phyloP scores from a whole-genome alignment of 1,140 invertebrate genomes.

The Formica selysi region DNA sequence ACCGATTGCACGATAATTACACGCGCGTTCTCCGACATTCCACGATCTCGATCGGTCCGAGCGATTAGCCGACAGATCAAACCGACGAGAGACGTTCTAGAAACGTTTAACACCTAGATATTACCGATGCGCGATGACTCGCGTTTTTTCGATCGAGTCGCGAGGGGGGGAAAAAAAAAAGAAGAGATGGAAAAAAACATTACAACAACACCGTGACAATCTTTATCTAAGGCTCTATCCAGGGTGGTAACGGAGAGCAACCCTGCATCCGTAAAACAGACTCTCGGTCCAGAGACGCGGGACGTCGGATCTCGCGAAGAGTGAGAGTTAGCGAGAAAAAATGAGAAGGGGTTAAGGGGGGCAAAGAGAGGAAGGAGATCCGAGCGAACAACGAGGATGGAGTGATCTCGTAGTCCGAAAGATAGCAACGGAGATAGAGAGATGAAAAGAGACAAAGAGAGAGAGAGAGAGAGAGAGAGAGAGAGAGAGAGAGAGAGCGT shows the following conservation, averaged over 20 bases:
- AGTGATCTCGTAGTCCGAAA: conserved; percentile 61
- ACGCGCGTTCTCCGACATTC: conserved; percentile 29
- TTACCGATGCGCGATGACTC: not conserved
- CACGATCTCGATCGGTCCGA: conserved; percentile 36
- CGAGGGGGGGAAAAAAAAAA: not conserved
- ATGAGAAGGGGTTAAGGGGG: not conserved
- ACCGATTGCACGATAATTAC: conserved; percentile 55
- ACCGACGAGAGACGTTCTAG: not conserved
- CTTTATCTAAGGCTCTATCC: conserved; percentile 25
- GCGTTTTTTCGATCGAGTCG: not conserved
- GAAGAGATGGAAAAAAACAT: not conserved
- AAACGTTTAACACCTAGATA: not conserved
- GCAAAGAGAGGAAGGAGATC: conserved; percentile 5
- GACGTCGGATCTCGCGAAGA: conserved; percentile 1
- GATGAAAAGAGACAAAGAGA: conserved; percentile 20
- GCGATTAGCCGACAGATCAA: conserved; percentile 4
- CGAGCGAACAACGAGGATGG: conserved; percentile 47
- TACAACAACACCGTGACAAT: not conserved
- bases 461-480: too few species aligned
- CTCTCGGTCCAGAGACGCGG: conserved; percentile 49
- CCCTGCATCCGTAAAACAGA: conserved; percentile 69
- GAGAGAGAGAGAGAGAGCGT: not conserved
- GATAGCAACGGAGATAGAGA: conserved; percentile 50
- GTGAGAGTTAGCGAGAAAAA: conserved; percentile 6
- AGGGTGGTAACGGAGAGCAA: conserved; percentile 63